Percentiles rank a stretch among this genome's conserved stretches.
Conservation (phyloP, 2,888 invertebrate species). For the Gastrophysa polygoni region DNA sequence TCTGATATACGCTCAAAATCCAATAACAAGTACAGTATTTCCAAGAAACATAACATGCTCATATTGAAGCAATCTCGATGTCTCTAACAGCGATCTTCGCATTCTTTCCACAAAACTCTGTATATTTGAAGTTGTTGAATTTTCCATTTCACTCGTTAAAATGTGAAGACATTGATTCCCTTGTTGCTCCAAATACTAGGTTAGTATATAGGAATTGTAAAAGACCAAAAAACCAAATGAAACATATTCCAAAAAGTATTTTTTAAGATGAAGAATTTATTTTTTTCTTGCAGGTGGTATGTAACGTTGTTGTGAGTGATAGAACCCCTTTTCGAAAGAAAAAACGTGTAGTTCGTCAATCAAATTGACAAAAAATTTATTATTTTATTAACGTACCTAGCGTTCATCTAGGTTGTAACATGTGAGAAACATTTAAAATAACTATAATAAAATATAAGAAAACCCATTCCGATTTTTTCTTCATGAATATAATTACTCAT, state of each 20-base stretch:
- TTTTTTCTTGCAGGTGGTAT: slow-evolving; percentile 29
- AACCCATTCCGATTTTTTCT: not conserved
- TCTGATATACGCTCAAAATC: not conserved
- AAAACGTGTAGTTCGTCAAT: slow-evolving; percentile 25
- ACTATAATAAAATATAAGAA: slow-evolving; percentile 26
- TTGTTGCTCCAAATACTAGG: slow-evolving; percentile 12
- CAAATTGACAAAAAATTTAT: slow-evolving; percentile 26
- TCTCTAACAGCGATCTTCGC: not conserved
- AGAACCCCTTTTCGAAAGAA: slow-evolving; percentile 20
- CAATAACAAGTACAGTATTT: not conserved
- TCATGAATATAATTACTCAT: no score
- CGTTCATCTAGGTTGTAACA: slow-evolving; percentile 29
- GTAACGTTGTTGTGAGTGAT: slow-evolving; percentile 29
- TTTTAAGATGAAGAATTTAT: slow-evolving; percentile 24
- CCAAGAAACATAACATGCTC: slow-evolving; percentile 4
- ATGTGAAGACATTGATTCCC: not conserved
- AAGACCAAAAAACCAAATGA: slow-evolving; percentile 25
- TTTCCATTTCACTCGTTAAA: slow-evolving; percentile 22
- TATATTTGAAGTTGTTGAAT: slow-evolving; percentile 6
- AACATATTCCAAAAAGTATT: slow-evolving; percentile 22
- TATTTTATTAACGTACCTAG: slow-evolving; percentile 31
- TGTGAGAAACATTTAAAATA: slow-evolving; percentile 26
- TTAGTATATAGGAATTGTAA: slow-evolving; percentile 26
- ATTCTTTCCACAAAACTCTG: slow-evolving; percentile 7
- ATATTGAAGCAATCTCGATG: not conserved